Evolutionary conservation across 1,140 invertebrate species (phyloP).

Genomic region (Leptopilina clavipes): DNA sequence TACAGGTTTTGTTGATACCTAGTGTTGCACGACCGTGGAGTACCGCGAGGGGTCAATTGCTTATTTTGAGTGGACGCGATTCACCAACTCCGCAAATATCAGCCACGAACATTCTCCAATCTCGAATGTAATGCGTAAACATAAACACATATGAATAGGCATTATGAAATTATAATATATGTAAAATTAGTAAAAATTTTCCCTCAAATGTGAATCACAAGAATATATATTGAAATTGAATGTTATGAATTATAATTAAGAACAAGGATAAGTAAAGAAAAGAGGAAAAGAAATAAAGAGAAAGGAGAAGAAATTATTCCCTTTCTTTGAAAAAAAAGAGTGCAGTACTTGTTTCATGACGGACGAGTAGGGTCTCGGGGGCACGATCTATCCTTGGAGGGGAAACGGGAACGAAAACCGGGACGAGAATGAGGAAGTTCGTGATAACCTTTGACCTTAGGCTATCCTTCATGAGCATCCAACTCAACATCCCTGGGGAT

Average conservation of each 20-base stretch:
- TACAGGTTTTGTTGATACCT: slow-evolving; percentile 67
- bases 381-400: slow-evolving; percentile 70
- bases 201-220: too few species aligned
- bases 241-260: too few species aligned
- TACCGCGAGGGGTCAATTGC: slow-evolving; percentile 68
- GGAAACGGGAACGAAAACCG: slow-evolving; percentile 53
- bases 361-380: slow-evolving; percentile 71
- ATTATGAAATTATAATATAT: background rate
- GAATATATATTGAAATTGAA: too few species aligned
- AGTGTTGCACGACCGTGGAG: slow-evolving; percentile 37
- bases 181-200: too few species aligned
- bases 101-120: slow-evolving; percentile 44
- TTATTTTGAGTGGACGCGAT: slow-evolving; percentile 68
- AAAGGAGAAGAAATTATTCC: slow-evolving; percentile 68
- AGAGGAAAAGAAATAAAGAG: slow-evolving; percentile 64
- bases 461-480: slow-evolving; percentile 72
- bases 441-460: slow-evolving; percentile 72
- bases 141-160: background rate
- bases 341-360: slow-evolving; percentile 61
- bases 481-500: slow-evolving; percentile 68
- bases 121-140: slow-evolving; percentile 38
- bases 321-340: slow-evolving; percentile 40
- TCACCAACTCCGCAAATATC: slow-evolving; percentile 61
- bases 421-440: slow-evolving; percentile 64
- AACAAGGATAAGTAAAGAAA: slow-evolving; percentile 9